Evolutionary conservation across 2,797 vertebrate species (phyloP).

Genomic region (Falco naumanni): DNA sequence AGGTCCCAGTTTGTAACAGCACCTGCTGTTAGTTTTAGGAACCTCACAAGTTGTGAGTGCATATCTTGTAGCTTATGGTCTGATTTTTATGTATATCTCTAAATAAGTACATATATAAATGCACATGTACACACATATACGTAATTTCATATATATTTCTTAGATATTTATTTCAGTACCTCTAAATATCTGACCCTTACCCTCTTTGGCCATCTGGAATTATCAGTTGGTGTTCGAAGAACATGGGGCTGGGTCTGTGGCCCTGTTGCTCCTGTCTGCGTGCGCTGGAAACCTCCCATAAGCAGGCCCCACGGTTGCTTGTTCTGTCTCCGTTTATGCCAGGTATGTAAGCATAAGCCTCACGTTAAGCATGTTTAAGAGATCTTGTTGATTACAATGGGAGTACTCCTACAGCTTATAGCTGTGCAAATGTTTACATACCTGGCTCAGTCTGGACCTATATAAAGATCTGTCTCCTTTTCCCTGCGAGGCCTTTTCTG

Average conservation of each 20-base stretch:
- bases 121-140: not conserved
- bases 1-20: not conserved
- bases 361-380: constrained; percentile 32
- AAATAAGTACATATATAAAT: not conserved
- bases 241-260: not conserved
- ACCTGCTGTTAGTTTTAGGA: not conserved
- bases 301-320: not conserved
- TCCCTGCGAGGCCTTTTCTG: constrained; percentile 17
- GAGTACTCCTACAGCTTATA: constrained; percentile 35
- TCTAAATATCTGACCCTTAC: not conserved
- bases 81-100: not conserved
- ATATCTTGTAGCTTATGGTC: not conserved
- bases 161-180: not conserved
- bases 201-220: not conserved
- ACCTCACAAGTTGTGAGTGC: not conserved
- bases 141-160: not conserved
- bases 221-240: not conserved
- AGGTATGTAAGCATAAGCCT: constrained; percentile 56
- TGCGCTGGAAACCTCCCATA: not conserved
- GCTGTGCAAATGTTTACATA: constrained; percentile 63
- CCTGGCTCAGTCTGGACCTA: constrained; percentile 19
- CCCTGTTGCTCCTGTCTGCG: rapidly evolving
- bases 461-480: constrained; percentile 47
- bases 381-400: constrained; percentile 31
- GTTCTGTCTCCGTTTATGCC: constrained; percentile 31